Evolutionary conservation across 1,140 invertebrate species (phyloP).

Genomic region (Asbolus verrucosus): DNA sequence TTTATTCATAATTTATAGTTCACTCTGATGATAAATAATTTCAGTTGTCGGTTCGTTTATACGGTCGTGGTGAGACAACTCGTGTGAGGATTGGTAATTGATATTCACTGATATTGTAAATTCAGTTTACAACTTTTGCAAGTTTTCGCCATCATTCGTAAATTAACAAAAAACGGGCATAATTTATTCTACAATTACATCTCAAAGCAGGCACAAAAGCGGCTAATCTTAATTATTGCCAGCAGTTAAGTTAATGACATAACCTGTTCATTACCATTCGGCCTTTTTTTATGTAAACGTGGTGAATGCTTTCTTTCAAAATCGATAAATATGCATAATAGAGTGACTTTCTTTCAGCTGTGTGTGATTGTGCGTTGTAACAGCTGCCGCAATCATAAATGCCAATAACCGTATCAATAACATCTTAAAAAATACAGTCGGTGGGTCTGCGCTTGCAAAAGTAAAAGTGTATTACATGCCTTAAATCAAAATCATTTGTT

Average conservation of each 20-base stretch:
- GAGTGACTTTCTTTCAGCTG: conserved; percentile 9
- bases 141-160: no score
- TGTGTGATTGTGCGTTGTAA: neutral
- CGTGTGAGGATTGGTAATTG: no score
- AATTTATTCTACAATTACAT: no score
- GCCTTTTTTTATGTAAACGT: neutral
- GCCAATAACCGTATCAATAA: neutral
- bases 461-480: conserved; percentile 10
- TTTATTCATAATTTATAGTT: no score
- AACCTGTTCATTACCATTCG: neutral
- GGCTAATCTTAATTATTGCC: no score
- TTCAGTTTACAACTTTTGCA: no score
- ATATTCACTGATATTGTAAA: no score
- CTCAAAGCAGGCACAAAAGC: no score
- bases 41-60: no score
- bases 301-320: conserved; percentile 24
- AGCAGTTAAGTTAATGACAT: conserved; percentile 1
- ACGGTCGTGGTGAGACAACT: no score
- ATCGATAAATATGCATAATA: conserved; percentile 3
- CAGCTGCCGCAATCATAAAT: conserved; percentile 5
- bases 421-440: neutral
- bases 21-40: no score
- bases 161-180: no score
- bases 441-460: neutral
- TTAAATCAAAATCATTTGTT: conserved; percentile 3